These are phyloP conservation scores for Scotopteryx bipunctaria DNA, from an alignment of 2,888 invertebrate species.

Conservation along the genomic window DNA sequence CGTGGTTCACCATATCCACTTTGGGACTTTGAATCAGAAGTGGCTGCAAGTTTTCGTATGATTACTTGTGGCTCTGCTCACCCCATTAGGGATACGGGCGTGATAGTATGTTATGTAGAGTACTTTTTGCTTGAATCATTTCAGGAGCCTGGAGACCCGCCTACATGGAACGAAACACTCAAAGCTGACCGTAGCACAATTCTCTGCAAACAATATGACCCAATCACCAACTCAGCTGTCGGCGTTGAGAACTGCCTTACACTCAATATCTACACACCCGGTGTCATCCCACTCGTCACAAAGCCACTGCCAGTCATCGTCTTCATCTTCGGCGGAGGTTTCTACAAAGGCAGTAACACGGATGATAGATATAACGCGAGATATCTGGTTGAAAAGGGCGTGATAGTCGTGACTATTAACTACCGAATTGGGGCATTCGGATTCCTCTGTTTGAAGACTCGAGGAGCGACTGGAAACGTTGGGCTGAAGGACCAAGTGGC, in stretches of 20 bases:
- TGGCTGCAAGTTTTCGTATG: no score
- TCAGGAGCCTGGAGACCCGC: constrained; percentile 44
- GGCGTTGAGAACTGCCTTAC: constrained; percentile 55
- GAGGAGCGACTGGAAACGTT: constrained; percentile 54
- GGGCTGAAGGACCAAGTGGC: constrained; percentile 59
- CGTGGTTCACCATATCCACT: no score
- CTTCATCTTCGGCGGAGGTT: constrained; percentile 56
- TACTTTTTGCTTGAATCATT: neutral
- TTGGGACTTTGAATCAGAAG: no score
- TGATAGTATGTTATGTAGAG: no score
- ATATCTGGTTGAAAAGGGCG: constrained; percentile 48
- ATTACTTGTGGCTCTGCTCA: no score
- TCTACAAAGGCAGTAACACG: constrained; percentile 47
- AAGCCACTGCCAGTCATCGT: constrained; percentile 50
- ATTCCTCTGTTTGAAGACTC: constrained; percentile 52
- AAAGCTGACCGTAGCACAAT: constrained; percentile 36
- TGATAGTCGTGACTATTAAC: constrained; percentile 56
- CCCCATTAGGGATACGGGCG: no score
- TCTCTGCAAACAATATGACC: constrained; percentile 41
- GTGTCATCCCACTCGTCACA: constrained; percentile 50
- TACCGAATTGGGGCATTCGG: constrained; percentile 58
- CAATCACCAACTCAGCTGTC: constrained; percentile 22
- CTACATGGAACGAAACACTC: constrained; percentile 41
- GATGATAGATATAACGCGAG: constrained; percentile 48
- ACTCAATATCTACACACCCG: constrained; percentile 58